Evolutionary conservation across 2,797 vertebrate species (phyloP), one percentile per base, ranked within the genome.

Genomic region (Oryzias dopingdopingensis): DNA sequence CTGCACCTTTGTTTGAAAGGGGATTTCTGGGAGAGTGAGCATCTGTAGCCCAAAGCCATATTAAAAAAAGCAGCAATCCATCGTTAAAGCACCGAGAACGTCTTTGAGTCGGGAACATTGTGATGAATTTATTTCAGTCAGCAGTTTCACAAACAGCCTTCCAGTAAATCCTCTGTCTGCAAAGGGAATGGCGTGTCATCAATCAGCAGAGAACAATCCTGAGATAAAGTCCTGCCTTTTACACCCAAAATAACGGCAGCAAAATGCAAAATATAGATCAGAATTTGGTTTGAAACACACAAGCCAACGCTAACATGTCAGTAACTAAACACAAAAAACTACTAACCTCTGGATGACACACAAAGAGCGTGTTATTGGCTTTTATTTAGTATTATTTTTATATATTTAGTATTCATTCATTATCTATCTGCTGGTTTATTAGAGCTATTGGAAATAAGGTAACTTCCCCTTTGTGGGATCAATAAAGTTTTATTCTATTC

Each of bases 21-120:
- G 62, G 48, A 16, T 65, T 68, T 77, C 32, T 73, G 59, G 70
- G 60, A 62, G 70, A 59, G 53, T 47, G 46, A 67, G 67, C 48
- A 43, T 72, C 37, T 55, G 23, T 43, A 26, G 46, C 37, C 23
- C 18, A 48, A 48, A 15, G 4, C 52, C 49, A 14, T 23, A n/a
- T 14, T 5, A 18, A 16, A 18, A 40, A 40, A 22, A 1, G 8
- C 16, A 50, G 29, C 15, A 2, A 7, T 0, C 14, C 17, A 16
- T 42, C 13, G 5, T 13, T 47, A 48, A 40, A 62, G 18, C 6
- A 12, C 42, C 14, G 7, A 58, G n/a, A 23, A 46, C 29, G 29
- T 32, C 29, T 32, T 32, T 40, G 18, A 46, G 40, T 24, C 6
- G 8, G 10, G 29, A 32, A 17, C 4, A 1, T 47, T 17, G 3